Evolutionary conservation across 2,113 vertebrate species (phyloP), one percentile per base, ranked within the genome.

Genomic region (Limanda limanda): DNA sequence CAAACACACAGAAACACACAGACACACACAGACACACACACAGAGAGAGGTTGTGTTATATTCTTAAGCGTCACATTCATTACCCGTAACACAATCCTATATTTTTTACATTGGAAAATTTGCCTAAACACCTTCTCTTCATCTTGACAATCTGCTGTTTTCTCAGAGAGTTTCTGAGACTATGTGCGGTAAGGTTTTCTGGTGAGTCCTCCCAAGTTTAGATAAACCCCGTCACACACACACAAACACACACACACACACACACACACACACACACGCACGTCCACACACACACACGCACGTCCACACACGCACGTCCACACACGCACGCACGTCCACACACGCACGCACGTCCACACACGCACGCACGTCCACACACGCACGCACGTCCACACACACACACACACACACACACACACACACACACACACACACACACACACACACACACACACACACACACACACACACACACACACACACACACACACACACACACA

Each of bases 141-240:
- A 62, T 73, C 31, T 60, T 21, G 71, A n/a, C 71, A 52, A 74
- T 77, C 45, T 17, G 7, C 75, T 81, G n/a, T 78, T 54, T 51
- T 18, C 58, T 60, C 24, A 42, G 3, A 13, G 1, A 75, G 68
- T 37, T 48, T 48, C 14, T 15, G 4, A 82, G 23, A 55, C 10
- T 40, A 27, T 40, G 37, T 40, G n/a, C 45, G 11, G 15, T 74
- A 24, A 17, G 0, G 15, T 69, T 64, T 45, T 40, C 24, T 31
- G 5, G 14, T 3, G 27, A 10, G 70, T 79, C 78, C 75, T 40
- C 25, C 23, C 27, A 69, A 79, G 66, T 74, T 17, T 12, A 72
- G 56, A 70, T 68, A 77, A 78, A 79, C 62, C 55, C 51, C 6
- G 31, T 21, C 51, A 65, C 47, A 24, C 15, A 59, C 57, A 6